Conservation (phyloP, 2,888 invertebrate species). For the Drosophila bunnanda region DNA sequence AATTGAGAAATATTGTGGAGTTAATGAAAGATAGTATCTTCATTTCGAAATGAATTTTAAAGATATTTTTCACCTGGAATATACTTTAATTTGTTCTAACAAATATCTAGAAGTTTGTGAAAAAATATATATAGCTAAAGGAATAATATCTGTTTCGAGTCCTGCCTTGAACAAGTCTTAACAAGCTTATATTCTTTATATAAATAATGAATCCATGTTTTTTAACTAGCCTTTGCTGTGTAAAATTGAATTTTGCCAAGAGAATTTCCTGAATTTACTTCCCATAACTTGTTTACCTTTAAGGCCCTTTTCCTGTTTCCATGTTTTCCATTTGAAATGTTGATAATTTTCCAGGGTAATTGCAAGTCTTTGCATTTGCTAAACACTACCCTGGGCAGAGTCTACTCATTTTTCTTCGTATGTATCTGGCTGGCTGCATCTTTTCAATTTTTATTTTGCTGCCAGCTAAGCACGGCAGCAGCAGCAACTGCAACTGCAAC, state of each 20-base stretch:
- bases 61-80: neutral
- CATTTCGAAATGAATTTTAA: neutral
- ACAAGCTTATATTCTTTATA: neutral
- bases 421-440: slow-evolving; percentile 71
- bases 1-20: neutral
- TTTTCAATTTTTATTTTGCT: slow-evolving; percentile 75
- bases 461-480: slow-evolving; percentile 60
- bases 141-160: fast-evolving
- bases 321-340: neutral
- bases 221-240: neutral
- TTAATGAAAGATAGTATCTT: too few species aligned
- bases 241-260: neutral
- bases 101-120: neutral
- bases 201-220: neutral
- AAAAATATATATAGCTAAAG: neutral
- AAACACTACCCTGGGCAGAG: slow-evolving; percentile 10
- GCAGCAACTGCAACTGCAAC: slow-evolving; percentile 53
- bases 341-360: slow-evolving; percentile 15
- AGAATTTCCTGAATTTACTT: neutral
- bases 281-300: neutral
- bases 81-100: neutral
- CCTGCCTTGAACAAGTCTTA: neutral
- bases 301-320: neutral
- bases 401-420: slow-evolving; percentile 28
- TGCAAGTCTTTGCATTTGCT: neutral